Evolutionary conservation across 1,140 invertebrate species (phyloP), one percentile per base, ranked within the genome.

Genomic region (Eciton burchellii): DNA sequence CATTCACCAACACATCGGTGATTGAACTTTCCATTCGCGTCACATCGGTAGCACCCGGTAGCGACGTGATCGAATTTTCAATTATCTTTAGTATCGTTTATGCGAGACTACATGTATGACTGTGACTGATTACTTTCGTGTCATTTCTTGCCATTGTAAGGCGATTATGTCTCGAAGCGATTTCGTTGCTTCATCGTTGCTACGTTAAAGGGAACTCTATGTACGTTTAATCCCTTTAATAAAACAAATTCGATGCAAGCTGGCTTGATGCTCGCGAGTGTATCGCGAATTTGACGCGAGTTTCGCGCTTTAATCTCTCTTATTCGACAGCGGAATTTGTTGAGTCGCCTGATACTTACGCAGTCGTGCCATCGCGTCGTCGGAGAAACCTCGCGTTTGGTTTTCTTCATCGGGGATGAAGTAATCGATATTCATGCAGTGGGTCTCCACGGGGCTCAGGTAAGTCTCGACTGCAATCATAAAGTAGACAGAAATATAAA

Each of bases 401-500:
- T 97, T 97, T 87, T 98, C 97, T 84, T 97, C 96, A 92, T 97
- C 97, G 8, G 97, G 97, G 85, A 98, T 97, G 95, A 97, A 98
- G 93, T 99, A 99, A 93, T 99, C 97, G 88, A 99, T 96, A 94
- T 98, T 99, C 93, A 97, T 97, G 93, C 98, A 99, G 93, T 98
- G 97, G 1, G 98, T 99, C 93, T 99, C 98, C 70, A 98, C 97
- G 0, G 98, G 98, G 71, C 98, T 98, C 88, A 98, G 93, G 92
- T 99, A 99, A 45, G 97, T 97, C 90, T 97, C 96, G 85, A 98
- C 98, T 98, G 94, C 21, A 96, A 96, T 86, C 91, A 88, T 45
- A 57, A 24, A 68, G 54, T 49, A 6, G 19, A 72, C 16, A 72
- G 35, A 35, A 35, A 73, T 41, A 45, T 16, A 43, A 35, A 56